These are phyloP conservation scores for Eurytoma californica DNA, from an alignment of 2,888 invertebrate genomes.

Conservation along the genomic window DNA sequence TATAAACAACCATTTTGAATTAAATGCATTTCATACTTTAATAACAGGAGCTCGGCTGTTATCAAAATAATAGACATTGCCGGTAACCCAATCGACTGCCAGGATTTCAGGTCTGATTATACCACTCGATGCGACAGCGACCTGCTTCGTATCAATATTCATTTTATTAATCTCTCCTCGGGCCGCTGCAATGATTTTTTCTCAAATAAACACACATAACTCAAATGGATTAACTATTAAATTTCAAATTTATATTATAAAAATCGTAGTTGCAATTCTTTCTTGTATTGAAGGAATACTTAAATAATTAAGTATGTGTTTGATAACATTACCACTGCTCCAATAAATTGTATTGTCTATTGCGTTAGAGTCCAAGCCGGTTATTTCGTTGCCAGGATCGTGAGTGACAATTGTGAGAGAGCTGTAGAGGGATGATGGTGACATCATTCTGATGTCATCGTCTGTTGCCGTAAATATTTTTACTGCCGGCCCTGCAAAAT, in stretches of 20 bases:
- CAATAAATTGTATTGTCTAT: constrained; percentile 76
- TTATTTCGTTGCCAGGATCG: constrained; percentile 69
- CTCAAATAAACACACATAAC: background rate
- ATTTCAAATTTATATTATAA: too few relatives aligned
- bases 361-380: constrained; percentile 78
- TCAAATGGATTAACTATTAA: too few relatives aligned
- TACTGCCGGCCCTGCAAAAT: constrained; percentile 67
- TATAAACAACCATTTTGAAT: too few relatives aligned
- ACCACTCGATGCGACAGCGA: constrained; percentile 69
- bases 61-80: constrained; percentile 83
- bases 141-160: constrained; percentile 70
- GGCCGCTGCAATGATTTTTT: constrained; percentile 59
- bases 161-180: constrained; percentile 66
- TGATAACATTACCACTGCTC: constrained; percentile 68
- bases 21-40: constrained; percentile 58
- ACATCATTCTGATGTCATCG: constrained; percentile 67
- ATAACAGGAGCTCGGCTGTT: constrained; percentile 65
- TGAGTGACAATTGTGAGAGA: constrained; percentile 50
- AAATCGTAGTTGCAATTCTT: too few relatives aligned
- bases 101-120: constrained; percentile 78
- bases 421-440: constrained; percentile 39
- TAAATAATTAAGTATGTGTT: too few relatives aligned
- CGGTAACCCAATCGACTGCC: constrained; percentile 85
- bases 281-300: too few relatives aligned
- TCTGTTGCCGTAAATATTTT: constrained; percentile 67